These are phyloP conservation scores for Amblyjoppa proteus DNA, from an alignment of 2,888 invertebrate genomes.

Conservation along the genomic window DNA sequence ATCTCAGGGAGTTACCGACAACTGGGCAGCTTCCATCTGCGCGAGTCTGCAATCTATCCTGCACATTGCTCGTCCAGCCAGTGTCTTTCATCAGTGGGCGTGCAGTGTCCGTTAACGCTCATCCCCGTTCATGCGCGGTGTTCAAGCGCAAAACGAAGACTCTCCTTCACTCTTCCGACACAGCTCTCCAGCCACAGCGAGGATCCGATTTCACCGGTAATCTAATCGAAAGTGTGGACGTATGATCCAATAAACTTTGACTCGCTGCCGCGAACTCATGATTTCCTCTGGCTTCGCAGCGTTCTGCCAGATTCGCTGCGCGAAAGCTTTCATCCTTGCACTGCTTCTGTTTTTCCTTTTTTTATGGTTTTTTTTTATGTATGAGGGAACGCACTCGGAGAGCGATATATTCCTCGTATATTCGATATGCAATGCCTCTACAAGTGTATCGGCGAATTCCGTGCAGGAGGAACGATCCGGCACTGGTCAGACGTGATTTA, in stretches of 20 bases:
- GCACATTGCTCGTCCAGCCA: neutral
- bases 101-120: constrained; percentile 10
- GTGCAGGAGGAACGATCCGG: constrained; percentile 37
- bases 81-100: neutral
- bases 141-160: neutral
- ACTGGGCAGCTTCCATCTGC: neutral
- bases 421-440: constrained; percentile 17
- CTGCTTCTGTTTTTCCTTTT: constrained; percentile 22
- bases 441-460: constrained; percentile 7
- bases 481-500: constrained; percentile 47
- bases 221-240: constrained; percentile 76
- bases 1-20: neutral
- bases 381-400: constrained; percentile 23
- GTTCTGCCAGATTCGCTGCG: neutral
- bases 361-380: neutral
- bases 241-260: constrained; percentile 77
- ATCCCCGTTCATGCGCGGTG: constrained; percentile 8
- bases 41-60: neutral
- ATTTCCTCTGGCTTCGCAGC: constrained; percentile 25
- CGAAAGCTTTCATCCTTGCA: constrained; percentile 14
- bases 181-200: constrained; percentile 27
- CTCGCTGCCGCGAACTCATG: constrained; percentile 64
- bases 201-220: constrained; percentile 76
- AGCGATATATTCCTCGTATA: constrained; percentile 21
- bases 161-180: neutral